phyloP scores from a whole-genome alignment of 2,113 vertebrate genomes.

The Globicephala melas region DNA sequence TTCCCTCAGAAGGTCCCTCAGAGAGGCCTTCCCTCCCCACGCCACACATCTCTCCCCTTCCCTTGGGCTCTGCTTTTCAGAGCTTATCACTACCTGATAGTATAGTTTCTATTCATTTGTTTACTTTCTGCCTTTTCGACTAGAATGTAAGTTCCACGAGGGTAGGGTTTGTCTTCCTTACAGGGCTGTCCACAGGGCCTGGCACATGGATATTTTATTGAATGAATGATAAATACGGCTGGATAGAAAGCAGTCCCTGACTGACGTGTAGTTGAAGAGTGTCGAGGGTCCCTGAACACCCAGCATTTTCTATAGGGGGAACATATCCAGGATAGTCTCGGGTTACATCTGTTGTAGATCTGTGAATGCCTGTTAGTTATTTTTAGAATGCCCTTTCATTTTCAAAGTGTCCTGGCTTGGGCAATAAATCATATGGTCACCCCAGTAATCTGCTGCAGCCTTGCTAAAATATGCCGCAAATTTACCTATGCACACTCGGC shows the following conservation, averaged over 20 bases:
- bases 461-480: slow-evolving; percentile 35
- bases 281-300: background rate
- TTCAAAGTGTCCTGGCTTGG: background rate
- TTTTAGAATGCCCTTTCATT: background rate
- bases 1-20: background rate
- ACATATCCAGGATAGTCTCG: background rate
- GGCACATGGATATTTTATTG: background rate
- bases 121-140: background rate
- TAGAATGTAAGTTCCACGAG: background rate
- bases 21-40: background rate
- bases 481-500: background rate
- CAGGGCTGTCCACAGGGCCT: background rate
- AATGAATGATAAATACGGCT: background rate
- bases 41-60: background rate
- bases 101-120: background rate
- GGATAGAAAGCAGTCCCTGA: background rate
- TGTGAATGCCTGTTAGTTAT: background rate
- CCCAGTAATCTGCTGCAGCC: background rate
- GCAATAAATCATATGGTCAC: background rate
- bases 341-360: background rate
- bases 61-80: background rate
- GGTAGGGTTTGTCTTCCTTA: background rate
- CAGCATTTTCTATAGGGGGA: background rate
- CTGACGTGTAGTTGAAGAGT: background rate
- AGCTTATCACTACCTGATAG: background rate